phyloP scores from a whole-genome alignment of 1,140 invertebrate species.

The Drosophila varians region DNA sequence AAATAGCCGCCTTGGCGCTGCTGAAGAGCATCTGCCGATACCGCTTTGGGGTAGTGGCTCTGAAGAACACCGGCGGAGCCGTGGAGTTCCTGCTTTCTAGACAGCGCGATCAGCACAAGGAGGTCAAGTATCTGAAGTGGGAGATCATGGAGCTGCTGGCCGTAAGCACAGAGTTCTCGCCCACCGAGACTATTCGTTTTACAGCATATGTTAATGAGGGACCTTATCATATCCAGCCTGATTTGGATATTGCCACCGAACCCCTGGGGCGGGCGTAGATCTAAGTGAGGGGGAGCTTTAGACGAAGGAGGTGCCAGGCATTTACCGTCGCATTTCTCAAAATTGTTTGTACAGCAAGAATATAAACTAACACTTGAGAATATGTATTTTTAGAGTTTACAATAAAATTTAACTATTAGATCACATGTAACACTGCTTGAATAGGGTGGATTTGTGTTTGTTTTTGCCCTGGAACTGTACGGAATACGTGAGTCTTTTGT shows the following conservation, averaged over 20 bases:
- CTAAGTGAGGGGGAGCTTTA: neutral
- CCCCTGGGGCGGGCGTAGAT: slow-evolving; percentile 38
- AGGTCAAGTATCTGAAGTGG: slow-evolving; percentile 90
- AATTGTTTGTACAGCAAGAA: slow-evolving; percentile 19
- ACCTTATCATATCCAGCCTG: slow-evolving; percentile 87
- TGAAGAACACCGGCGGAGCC: slow-evolving; percentile 87
- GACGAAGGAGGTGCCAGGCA: slow-evolving; percentile 5
- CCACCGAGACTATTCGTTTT: slow-evolving; percentile 86
- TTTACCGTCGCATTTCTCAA: slow-evolving; percentile 3
- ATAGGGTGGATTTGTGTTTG: neutral
- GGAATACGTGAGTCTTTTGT: neutral
- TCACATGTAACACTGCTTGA: slow-evolving; percentile 44
- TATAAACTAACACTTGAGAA: slow-evolving; percentile 24
- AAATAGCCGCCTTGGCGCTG: slow-evolving; percentile 84
- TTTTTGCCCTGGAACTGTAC: neutral
- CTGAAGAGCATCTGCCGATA: slow-evolving; percentile 85
- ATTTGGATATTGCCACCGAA: slow-evolving; percentile 89
- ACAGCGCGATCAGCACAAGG: slow-evolving; percentile 87
- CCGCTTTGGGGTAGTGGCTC: slow-evolving; percentile 87
- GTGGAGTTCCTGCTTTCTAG: slow-evolving; percentile 91
- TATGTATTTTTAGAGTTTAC: slow-evolving; percentile 50
- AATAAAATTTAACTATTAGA: slow-evolving; percentile 71
- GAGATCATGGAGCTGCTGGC: slow-evolving; percentile 88
- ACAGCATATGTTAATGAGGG: slow-evolving; percentile 89
- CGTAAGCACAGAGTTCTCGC: slow-evolving; percentile 87